These are phyloP conservation scores for Oryzias javanicus DNA, from an alignment of 2,113 vertebrate genomes.

Conservation along the genomic window DNA sequence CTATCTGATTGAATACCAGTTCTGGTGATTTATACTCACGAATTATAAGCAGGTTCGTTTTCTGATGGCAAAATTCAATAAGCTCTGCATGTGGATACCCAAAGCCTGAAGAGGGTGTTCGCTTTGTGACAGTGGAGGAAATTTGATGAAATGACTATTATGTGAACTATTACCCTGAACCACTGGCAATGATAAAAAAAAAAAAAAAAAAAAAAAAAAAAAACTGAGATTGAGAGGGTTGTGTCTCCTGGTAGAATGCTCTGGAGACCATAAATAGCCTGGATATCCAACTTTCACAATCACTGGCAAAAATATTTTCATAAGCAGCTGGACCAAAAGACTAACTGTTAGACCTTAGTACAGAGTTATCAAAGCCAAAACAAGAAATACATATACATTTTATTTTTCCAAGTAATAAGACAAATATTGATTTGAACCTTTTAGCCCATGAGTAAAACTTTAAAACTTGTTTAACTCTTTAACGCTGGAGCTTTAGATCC, in stretches of 20 bases:
- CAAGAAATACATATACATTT: too few relatives aligned
- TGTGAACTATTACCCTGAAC: constrained; percentile 46
- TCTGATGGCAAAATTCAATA: constrained; percentile 48
- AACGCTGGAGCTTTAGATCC: too few relatives aligned
- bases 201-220: neutral
- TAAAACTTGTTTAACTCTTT: too few relatives aligned
- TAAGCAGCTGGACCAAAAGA: too few relatives aligned
- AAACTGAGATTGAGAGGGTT: constrained; percentile 43
- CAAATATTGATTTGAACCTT: too few relatives aligned
- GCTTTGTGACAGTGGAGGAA: constrained; percentile 53
- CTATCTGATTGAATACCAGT: constrained; percentile 50
- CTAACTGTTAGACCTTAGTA: too few relatives aligned
- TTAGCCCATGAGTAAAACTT: too few relatives aligned
- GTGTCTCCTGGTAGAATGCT: constrained; percentile 34
- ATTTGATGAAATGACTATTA: constrained; percentile 52
- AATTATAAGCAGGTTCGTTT: constrained; percentile 46
- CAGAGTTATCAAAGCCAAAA: too few relatives aligned
- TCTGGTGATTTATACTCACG: constrained; percentile 56
- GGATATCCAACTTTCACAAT: constrained; percentile 15
- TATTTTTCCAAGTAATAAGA: too few relatives aligned
- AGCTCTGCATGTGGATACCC: constrained; percentile 36
- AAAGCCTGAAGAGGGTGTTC: constrained; percentile 25
- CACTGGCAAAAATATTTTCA: too few relatives aligned
- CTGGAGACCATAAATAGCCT: constrained; percentile 21
- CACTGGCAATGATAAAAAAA: constrained; percentile 13